These are phyloP conservation scores for Dipodomys spectabilis DNA, from an alignment of 2,113 vertebrate genomes.

Conservation along the genomic window DNA sequence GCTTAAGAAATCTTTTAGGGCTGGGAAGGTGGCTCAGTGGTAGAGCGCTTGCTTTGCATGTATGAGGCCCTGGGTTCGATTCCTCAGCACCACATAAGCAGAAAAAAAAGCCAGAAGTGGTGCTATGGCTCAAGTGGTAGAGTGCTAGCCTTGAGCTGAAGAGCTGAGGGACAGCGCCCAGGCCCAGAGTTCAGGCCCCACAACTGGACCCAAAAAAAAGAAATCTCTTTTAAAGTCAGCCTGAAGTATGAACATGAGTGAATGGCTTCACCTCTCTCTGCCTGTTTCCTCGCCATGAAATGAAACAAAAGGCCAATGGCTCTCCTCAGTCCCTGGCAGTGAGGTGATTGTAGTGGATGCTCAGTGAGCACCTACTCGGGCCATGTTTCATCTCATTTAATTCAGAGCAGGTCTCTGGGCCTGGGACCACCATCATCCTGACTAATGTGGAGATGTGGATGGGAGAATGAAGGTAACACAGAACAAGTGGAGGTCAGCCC, in stretches of 20 bases:
- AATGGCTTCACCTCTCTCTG: neutral
- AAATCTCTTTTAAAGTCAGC: neutral
- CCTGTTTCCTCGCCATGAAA: neutral
- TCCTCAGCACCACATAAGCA: too few species aligned
- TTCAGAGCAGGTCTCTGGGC: accelerated
- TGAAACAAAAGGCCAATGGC: neutral
- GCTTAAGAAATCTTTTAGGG: neutral
- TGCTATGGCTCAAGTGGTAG: too few species aligned
- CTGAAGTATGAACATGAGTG: neutral
- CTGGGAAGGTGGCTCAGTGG: too few species aligned
- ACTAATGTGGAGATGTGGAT: neutral
- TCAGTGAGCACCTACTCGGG: accelerated
- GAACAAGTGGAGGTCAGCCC: neutral
- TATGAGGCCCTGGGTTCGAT: too few species aligned
- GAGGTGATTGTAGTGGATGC: accelerated
- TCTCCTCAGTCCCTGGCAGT: accelerated
- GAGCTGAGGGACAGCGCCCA: too few species aligned
- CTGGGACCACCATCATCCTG: neutral
- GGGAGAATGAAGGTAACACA: neutral
- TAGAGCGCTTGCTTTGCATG: too few species aligned
- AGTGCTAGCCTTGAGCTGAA: too few species aligned
- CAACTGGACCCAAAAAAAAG: too few species aligned
- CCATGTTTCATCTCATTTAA: neutral
- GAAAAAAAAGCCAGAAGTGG: too few species aligned
- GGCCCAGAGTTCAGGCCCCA: too few species aligned